phyloP scores from a whole-genome alignment of 2,113 vertebrate species.

The Asarcornis scutulata region DNA sequence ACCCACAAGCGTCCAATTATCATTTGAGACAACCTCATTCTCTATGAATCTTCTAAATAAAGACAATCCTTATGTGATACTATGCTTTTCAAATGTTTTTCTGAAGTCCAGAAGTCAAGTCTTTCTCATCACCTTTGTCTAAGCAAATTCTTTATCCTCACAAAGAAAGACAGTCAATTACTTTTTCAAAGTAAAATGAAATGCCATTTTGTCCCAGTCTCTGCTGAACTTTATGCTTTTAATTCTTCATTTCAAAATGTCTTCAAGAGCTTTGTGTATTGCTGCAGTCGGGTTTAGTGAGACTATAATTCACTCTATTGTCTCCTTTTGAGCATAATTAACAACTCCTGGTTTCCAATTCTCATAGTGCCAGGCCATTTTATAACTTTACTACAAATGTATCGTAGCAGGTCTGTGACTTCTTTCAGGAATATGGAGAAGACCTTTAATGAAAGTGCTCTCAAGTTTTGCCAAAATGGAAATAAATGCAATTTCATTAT shows the following conservation, averaged over 20 bases:
- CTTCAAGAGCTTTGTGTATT: background rate
- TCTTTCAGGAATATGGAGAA: slow-evolving; percentile 22
- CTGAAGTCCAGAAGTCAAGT: background rate
- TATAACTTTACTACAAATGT: background rate
- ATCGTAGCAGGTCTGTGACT: background rate
- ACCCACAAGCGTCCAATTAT: background rate
- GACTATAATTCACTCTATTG: background rate
- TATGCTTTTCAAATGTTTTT: background rate
- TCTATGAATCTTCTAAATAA: background rate
- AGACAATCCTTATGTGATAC: background rate
- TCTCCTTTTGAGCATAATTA: background rate
- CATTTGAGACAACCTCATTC: background rate
- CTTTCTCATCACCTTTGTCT: background rate
- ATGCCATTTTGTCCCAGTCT: background rate
- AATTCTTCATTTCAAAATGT: background rate
- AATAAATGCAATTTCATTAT: slow-evolving; percentile 11
- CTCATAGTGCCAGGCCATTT: background rate
- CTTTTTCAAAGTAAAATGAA: background rate
- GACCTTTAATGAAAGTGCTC: background rate
- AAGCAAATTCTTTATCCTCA: background rate
- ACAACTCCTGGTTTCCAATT: background rate
- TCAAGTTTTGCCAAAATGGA: background rate
- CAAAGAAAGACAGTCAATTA: background rate
- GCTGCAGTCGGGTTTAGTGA: background rate
- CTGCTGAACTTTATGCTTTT: background rate